Evolutionary conservation across 1,140 invertebrate species (phyloP).

Genomic region (Pachyrhynchus sulphureomaculatus): DNA sequence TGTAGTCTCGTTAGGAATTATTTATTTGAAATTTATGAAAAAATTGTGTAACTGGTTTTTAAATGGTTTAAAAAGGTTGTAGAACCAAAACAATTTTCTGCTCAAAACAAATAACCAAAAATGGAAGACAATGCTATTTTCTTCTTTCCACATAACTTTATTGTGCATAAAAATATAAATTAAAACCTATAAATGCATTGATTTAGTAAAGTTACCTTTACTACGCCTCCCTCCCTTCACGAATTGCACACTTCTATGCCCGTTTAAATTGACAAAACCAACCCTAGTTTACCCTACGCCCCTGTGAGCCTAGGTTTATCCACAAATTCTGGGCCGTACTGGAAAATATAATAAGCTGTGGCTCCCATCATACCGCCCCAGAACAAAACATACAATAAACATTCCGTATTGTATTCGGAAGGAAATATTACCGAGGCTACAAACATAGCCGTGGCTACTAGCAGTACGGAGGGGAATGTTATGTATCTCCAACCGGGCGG

Average conservation of each 20-base stretch:
- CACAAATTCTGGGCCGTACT: conserved; percentile 66
- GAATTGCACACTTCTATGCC: no score
- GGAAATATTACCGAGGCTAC: conserved; percentile 81
- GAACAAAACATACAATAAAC: conserved; percentile 86
- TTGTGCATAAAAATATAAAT: neutral
- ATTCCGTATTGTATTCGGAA: conserved; percentile 81
- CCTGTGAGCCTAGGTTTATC: conserved; percentile 44
- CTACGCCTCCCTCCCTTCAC: conserved; percentile 6
- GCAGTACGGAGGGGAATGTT: conserved; percentile 80
- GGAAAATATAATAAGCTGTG: conserved; percentile 79
- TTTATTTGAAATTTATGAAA: no score
- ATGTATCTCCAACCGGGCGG: conserved; percentile 86
- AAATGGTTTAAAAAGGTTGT: no score
- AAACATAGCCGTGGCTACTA: conserved; percentile 87
- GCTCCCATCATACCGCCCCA: conserved; percentile 85
- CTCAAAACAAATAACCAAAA: no score
- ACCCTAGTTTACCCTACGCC: conserved; percentile 17
- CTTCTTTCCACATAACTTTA: no score
- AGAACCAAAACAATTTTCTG: no score
- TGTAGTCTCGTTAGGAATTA: no score
- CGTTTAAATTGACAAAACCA: no score
- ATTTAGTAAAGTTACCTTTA: neutral
- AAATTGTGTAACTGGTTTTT: no score
- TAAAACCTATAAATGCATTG: neutral
- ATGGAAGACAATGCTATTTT: neutral